Evolutionary conservation across 1,140 invertebrate genomes (phyloP).

Genomic region (Phymastichus coffea): DNA sequence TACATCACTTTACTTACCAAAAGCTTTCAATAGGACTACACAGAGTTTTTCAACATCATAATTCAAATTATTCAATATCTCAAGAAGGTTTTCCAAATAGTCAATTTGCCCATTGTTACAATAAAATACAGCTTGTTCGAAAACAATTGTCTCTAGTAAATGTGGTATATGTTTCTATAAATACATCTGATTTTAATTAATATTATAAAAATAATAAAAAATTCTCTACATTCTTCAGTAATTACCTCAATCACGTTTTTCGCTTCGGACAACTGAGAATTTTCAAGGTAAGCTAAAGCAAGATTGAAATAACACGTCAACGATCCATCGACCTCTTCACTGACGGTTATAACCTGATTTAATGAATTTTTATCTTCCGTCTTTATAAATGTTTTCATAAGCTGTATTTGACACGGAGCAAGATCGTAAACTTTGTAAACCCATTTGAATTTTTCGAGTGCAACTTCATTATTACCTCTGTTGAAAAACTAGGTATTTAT

Average conservation of each 20-base stretch:
- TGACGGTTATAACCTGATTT: not conserved
- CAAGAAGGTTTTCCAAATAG: conserved; percentile 5
- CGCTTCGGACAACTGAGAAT: not conserved
- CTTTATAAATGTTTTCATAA: not conserved
- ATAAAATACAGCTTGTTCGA: not conserved
- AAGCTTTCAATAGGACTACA: conserved; percentile 11
- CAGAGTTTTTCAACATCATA: conserved; percentile 1
- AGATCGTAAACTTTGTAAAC: not conserved
- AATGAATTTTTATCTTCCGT: not conserved
- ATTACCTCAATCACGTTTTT: conserved; percentile 1
- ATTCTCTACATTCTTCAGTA: not conserved
- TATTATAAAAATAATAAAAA: not conserved
- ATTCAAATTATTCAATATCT: not conserved
- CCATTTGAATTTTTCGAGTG: not conserved
- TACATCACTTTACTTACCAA: not conserved
- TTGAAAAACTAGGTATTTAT: too few species aligned
- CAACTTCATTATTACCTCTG: not conserved
- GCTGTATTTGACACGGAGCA: not conserved
- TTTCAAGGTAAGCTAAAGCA: conserved; percentile 6
- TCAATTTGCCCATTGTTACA: not conserved
- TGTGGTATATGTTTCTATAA: not conserved
- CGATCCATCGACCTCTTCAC: not conserved
- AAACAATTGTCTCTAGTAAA: not conserved
- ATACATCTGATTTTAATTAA: not conserved
- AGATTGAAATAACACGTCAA: not conserved